Percentiles rank a stretch among this genome's conserved stretches.
Evolutionary conservation across 2,797 vertebrate species (phyloP).

Genomic region (Macroramphosus scolopax): DNA sequence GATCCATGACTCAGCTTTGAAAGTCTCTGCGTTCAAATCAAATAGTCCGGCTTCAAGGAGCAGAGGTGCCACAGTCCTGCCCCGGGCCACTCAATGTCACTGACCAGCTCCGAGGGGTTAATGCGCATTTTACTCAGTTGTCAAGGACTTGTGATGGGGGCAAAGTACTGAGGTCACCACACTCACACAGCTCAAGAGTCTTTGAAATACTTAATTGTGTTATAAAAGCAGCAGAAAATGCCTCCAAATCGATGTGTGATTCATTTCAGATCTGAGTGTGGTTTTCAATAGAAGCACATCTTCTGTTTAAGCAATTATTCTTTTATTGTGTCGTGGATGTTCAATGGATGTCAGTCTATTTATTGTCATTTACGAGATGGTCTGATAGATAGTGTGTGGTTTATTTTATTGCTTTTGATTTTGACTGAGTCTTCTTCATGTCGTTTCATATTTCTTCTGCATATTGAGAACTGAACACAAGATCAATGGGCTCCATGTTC

Average conservation of each 20-base stretch:
- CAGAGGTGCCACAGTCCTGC: constrained; percentile 48
- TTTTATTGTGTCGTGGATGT: too few relatives aligned
- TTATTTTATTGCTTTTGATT: too few relatives aligned
- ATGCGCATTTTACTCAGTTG: constrained; percentile 64
- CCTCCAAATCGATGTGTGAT: constrained; percentile 1
- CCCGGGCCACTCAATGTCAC: constrained; percentile 67
- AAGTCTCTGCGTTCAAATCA: constrained; percentile 67
- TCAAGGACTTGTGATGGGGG: constrained; percentile 55
- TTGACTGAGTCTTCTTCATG: too few relatives aligned
- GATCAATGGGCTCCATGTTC: too few relatives aligned
- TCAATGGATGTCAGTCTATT: too few relatives aligned
- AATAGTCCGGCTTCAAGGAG: constrained; percentile 65
- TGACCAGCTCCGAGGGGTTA: constrained; percentile 62
- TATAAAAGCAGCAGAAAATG: constrained; percentile 13
- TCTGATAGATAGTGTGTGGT: too few relatives aligned
- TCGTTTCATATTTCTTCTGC: too few relatives aligned
- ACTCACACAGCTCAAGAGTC: constrained; percentile 37
- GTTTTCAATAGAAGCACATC: too few relatives aligned
- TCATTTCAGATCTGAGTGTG: background rate
- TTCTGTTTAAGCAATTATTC: too few relatives aligned
- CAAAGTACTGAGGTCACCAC: constrained; percentile 49
- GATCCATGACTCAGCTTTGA: constrained; percentile 76
- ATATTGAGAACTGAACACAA: too few relatives aligned
- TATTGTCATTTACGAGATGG: too few relatives aligned
- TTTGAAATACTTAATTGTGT: constrained; percentile 48